Evolutionary conservation across 2,113 vertebrate genomes (phyloP).

Genomic region (Pardalotus punctatus): DNA sequence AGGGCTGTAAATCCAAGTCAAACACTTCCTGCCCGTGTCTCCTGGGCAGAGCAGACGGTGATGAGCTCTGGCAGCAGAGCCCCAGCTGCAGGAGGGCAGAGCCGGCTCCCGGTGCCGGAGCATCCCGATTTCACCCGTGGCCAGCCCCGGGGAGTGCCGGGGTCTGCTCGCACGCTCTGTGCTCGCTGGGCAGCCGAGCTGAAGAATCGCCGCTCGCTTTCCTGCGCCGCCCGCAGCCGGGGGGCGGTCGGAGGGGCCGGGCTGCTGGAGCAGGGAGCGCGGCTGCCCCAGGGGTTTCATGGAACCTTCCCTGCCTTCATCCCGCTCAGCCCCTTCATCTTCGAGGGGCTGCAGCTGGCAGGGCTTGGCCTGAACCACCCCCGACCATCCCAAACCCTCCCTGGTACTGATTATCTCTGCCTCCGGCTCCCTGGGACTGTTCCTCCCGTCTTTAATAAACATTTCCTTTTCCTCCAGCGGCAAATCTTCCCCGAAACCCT

Average conservation of each 20-base stretch:
- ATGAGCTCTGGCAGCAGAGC: background rate
- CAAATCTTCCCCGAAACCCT: background rate
- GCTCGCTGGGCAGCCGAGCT: background rate
- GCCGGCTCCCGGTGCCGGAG: accelerated
- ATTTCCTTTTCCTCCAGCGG: background rate
- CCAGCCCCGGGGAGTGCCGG: background rate
- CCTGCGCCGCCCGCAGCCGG: background rate
- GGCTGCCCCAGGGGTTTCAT: no score
- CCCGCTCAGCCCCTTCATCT: accelerated
- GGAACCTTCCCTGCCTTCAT: accelerated
- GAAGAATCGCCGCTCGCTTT: background rate
- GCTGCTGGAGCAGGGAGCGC: no score
- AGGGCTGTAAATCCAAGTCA: background rate
- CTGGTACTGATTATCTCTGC: background rate
- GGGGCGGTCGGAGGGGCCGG: background rate
- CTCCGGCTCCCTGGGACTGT: background rate
- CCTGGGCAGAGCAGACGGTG: background rate
- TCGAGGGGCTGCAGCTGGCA: background rate
- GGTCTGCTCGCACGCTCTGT: accelerated
- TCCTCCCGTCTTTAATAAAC: background rate
- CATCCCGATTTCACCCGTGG: background rate
- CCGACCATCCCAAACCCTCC: background rate
- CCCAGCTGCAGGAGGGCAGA: background rate
- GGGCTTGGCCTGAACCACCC: background rate
- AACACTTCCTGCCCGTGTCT: background rate